Evolutionary conservation across 2,888 invertebrate species (phyloP), one percentile per base, ranked within the genome.

Genomic region (Alcis repandata): DNA sequence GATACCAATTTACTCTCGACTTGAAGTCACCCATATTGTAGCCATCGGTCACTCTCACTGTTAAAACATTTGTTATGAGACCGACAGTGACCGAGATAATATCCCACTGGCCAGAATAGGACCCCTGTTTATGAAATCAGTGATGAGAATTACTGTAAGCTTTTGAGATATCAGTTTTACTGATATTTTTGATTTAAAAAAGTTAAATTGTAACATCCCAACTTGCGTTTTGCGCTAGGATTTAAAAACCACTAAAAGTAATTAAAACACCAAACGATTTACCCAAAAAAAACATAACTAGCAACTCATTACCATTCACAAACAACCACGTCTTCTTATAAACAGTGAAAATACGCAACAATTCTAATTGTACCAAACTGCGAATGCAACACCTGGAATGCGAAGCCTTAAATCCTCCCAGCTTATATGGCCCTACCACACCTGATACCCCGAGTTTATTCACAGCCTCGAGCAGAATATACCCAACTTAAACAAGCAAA

Each of bases 351-450:
- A 59, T 54, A 58, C 52, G 48, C 63, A 74, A 69, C 67, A 62
- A 64, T 58, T 73, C 70, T 74, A 76, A 77, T 78, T 75, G 76
- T 79, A 68, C 63, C 72, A 70, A 74, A 72, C 76, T 69, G 68
- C 78, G 72, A 78, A 79, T 75, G 76, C 74, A 79, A 82, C 85
- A 83, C 80, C 82, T 82, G 76, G 73, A 79, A 80, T 76, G 74
- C 63, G 80, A 80, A 79, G 78, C 79, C 76, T 78, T 81, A 83
- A 82, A 83, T 83, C 79, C 79, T 59, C 72, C 75, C 67, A 80
- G 79, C 81, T 83, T 79, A 82, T 79, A 82, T 73, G 76, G 78
- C 75, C 73, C 71, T 68, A 76, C 75, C 74, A 69, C 84, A 83
- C 77, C 79, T 79, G 81, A 79, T 81, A 79, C 79, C 68, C 60